Evolutionary conservation across 2,888 invertebrate species (phyloP), one percentile per base, ranked within the genome.

Genomic region (Phyto melanocephala): DNA sequence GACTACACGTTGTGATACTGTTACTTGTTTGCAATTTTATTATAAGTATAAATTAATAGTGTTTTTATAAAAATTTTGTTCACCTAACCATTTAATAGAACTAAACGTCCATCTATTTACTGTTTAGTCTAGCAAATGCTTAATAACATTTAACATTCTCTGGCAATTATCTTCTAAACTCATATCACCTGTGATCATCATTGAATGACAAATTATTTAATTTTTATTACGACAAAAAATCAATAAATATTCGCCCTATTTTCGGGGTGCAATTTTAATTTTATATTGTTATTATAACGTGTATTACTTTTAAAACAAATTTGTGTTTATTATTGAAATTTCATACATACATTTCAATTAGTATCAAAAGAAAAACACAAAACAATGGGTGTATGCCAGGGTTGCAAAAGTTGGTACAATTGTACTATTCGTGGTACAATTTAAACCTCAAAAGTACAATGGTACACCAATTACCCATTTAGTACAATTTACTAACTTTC

Each of bases 261-360:
- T 17, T 40, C 15, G 67, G 67, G 67, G 15, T 56, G 56, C 33
- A 71, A 60, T 52, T 62, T n/a, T 52, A 80, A 67, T 62, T 74
- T 71, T 15, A 15, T 52, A 60, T 65, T 65, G 47, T 67, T 52
- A 22, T 60, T 58, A 42, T 45, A 35, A 79, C 56, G 22, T 67
- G 65, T 24, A 45, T 58, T 72, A 52, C 37, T 22, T 77, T 62
- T 35, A 15, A n/a, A 33, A 15, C 65, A 62, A 80, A 80, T 74
- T 80, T 83, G 80, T 77, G 65, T 54, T 70, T 78, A 47, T 80
- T 65, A 74, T 71, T 56, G 63, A 83, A 65, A 70, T 54, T 83
- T 74, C 60, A 62, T 78, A 83, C 28, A 6, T 28, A 28, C 82
- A 82, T 82, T 82, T 82, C 82, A 82, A 82, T 82, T 82, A 82